phyloP scores from a whole-genome alignment of 2,797 vertebrate species.

The Lates japonicus region DNA sequence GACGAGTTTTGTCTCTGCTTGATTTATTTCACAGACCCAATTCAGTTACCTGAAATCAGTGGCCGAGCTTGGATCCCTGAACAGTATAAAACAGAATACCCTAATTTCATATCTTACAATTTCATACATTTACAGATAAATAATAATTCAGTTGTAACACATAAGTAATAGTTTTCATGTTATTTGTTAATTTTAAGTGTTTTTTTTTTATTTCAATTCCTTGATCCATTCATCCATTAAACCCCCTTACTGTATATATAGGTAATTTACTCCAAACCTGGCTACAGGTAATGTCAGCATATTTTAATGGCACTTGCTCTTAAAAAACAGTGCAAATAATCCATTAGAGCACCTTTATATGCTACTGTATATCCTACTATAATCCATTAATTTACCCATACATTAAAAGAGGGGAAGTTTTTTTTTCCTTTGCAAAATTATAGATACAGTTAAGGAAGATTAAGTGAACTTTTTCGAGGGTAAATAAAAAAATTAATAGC shows the following conservation, averaged over 20 bases:
- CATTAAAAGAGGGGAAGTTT: background rate
- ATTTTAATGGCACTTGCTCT: no score
- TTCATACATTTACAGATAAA: no score
- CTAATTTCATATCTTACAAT: background rate
- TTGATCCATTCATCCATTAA: background rate
- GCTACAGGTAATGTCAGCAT: no score
- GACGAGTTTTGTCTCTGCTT: background rate
- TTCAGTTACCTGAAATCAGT: no score
- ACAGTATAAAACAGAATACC: background rate
- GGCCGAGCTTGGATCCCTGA: no score
- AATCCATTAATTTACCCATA: background rate
- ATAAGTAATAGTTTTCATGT: background rate
- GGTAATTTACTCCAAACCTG: background rate
- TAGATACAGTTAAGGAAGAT: background rate
- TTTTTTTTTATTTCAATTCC: no score
- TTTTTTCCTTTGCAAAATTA: background rate
- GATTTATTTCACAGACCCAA: no score
- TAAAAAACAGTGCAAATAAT: background rate
- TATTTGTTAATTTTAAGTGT: no score
- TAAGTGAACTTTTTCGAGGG: background rate
- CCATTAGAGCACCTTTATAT: background rate
- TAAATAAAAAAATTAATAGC: background rate
- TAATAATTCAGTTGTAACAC: no score
- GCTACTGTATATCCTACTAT: no score
- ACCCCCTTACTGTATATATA: no score